Conservation (phyloP, 1,140 invertebrate species). For the Papilio xuthus region DNA sequence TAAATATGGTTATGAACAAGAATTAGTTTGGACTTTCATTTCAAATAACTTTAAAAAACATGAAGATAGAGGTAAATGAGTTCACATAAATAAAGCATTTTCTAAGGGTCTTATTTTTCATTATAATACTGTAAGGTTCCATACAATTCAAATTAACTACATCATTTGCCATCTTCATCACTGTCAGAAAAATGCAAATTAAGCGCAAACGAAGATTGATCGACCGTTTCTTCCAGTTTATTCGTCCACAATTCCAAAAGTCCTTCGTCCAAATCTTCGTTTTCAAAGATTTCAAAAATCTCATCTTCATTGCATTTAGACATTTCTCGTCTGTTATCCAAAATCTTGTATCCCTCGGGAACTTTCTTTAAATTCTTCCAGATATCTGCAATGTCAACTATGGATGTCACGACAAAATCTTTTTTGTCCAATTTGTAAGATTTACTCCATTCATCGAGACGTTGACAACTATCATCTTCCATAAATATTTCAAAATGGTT, state of each 20-base stretch:
- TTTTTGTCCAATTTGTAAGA: conserved; percentile 50
- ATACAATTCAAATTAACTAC: background rate
- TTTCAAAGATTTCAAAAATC: conserved; percentile 59
- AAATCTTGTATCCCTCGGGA: conserved; percentile 52
- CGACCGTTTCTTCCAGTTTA: conserved; percentile 38
- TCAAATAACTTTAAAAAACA: too few relatives aligned
- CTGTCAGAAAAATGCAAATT: conserved; percentile 54
- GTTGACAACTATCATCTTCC: conserved; percentile 56
- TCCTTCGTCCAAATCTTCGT: conserved; percentile 60
- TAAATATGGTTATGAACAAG: too few relatives aligned
- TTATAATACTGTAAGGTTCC: too few relatives aligned
- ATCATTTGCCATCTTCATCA: conserved; percentile 39
- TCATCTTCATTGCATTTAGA: conserved; percentile 57
- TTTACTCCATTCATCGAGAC: conserved; percentile 64
- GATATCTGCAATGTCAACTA: conserved; percentile 55
- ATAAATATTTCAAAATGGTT: conserved; percentile 60
- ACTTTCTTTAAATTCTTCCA: conserved; percentile 63
- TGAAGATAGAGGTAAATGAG: too few relatives aligned
- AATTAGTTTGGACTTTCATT: too few relatives aligned
- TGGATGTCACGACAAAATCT: conserved; percentile 57
- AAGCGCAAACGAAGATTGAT: conserved; percentile 47
- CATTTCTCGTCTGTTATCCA: conserved; percentile 42
- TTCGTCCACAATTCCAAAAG: conserved; percentile 64
- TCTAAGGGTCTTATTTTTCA: too few relatives aligned
- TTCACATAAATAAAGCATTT: too few relatives aligned